phyloP scores from a whole-genome alignment of 2,113 vertebrate genomes.

The Nycticorax nycticorax region DNA sequence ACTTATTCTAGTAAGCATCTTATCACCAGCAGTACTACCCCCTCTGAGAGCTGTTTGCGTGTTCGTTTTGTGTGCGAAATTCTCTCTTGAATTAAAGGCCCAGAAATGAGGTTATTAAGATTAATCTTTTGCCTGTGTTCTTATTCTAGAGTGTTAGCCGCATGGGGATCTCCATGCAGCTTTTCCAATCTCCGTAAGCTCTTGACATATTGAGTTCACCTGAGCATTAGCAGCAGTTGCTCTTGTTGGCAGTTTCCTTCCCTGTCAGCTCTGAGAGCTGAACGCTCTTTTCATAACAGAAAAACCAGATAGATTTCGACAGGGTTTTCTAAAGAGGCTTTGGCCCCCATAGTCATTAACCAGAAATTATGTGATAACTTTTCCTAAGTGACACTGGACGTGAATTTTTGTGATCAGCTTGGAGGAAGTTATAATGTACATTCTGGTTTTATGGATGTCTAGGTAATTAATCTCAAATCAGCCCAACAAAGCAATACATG shows the following conservation, averaged over 20 bases:
- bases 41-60: not conserved
- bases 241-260: not conserved
- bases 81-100: not conserved
- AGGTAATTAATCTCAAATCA: not conserved
- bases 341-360: not conserved
- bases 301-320: not conserved
- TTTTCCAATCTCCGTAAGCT: not conserved
- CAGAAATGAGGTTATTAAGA: not conserved
- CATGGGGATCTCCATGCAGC: not conserved
- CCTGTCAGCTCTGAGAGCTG: not conserved
- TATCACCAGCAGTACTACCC: no score
- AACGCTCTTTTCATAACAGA: not conserved
- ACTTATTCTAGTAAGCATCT: not conserved
- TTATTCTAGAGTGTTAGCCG: not conserved
- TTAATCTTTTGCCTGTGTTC: not conserved
- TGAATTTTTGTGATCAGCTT: not conserved
- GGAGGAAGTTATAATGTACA: not conserved
- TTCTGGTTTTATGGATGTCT: not conserved
- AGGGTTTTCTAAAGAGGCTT: not conserved
- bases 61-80: not conserved
- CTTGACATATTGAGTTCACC: not conserved
- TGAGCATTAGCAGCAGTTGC: not conserved
- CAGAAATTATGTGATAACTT: not conserved
- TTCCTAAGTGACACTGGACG: not conserved
- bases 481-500: not conserved